Percentiles rank a stretch among this genome's conserved stretches.
Conservation (phyloP, 2,113 vertebrate genomes). For the Cyrtonyx montezumae region DNA sequence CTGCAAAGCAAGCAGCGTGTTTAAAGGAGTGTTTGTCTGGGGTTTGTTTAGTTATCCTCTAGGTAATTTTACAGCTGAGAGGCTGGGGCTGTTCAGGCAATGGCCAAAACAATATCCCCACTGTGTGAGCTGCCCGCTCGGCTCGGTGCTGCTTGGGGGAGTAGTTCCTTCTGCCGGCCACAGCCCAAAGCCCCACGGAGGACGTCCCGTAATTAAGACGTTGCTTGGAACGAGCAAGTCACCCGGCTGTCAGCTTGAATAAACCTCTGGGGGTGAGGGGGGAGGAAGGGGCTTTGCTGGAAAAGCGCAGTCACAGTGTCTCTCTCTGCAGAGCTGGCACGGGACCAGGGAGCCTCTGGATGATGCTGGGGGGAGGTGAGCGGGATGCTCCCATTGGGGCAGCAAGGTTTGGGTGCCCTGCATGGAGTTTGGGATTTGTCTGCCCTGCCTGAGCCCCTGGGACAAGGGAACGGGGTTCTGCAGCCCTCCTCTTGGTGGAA, state of each 20-base stretch:
- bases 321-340: not conserved
- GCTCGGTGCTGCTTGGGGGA: not conserved
- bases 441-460: not conserved
- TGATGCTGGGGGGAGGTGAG: not conserved
- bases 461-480: accelerated
- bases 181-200: not conserved
- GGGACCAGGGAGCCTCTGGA: accelerated
- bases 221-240: constrained; percentile 9
- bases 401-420: not conserved
- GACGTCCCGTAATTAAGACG: constrained; percentile 66
- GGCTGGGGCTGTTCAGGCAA: constrained; percentile 41
- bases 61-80: constrained; percentile 75
- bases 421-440: accelerated
- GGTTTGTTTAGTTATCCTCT: constrained; percentile 75
- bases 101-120: constrained; percentile 71
- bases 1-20: constrained; percentile 64
- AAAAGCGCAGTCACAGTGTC: not conserved
- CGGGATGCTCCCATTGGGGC: not conserved
- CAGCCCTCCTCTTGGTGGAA: not conserved
- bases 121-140: constrained; percentile 55
- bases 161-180: not conserved
- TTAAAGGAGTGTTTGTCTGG: constrained; percentile 74
- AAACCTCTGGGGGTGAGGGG: constrained; percentile 19
- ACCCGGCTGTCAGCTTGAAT: constrained; percentile 60
- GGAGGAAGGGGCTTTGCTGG: not conserved